These are phyloP conservation scores for Boloria euphrosyne DNA, from an alignment of 2,888 invertebrate species.

Conservation along the genomic window DNA sequence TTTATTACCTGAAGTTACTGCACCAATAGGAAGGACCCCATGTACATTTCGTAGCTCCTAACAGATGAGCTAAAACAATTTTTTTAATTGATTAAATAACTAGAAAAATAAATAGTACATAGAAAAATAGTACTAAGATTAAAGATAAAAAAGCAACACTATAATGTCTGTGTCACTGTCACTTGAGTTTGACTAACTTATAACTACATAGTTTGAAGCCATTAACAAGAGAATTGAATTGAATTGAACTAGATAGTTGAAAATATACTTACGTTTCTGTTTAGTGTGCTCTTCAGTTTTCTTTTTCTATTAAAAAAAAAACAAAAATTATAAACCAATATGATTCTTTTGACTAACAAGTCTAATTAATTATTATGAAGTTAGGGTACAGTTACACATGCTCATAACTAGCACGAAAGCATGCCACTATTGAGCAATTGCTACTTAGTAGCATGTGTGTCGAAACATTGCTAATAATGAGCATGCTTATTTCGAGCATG, in stretches of 20 bases:
- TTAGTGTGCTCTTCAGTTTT: slow-evolving; percentile 44
- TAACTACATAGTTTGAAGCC: too few species aligned
- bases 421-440: too few species aligned
- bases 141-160: too few species aligned
- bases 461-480: too few species aligned
- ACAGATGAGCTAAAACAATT: slow-evolving; percentile 41
- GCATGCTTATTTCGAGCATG: too few species aligned
- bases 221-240: too few species aligned
- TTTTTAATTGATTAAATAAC: not conserved
- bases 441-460: too few species aligned
- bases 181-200: not conserved
- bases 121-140: too few species aligned
- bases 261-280: slow-evolving; percentile 54
- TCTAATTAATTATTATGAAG: not conserved
- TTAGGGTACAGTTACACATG: too few species aligned
- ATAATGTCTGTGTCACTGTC: too few species aligned
- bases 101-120: too few species aligned
- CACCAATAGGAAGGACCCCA: slow-evolving; percentile 54
- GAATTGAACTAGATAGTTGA: not conserved
- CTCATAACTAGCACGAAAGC: too few species aligned
- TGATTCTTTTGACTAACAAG: not conserved
- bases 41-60: slow-evolving; percentile 47
- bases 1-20: slow-evolving; percentile 48
- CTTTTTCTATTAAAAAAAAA: slow-evolving; percentile 52
- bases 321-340: not conserved